Percentiles rank a stretch among this genome's conserved stretches.
Evolutionary conservation across 1,140 invertebrate species (phyloP).

Genomic region (fruit fly (Drosophila melanogaster)): DNA sequence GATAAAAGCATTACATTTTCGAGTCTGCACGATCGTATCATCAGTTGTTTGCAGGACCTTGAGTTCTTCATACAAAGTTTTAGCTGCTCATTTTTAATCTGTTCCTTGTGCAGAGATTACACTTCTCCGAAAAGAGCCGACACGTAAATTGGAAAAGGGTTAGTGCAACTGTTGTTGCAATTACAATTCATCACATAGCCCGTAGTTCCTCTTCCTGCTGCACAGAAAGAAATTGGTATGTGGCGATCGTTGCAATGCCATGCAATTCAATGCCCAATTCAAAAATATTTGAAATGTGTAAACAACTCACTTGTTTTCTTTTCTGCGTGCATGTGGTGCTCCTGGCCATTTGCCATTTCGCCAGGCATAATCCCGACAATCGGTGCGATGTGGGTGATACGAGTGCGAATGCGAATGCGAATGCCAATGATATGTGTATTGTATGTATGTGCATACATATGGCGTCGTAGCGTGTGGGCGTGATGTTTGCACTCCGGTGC

Average conservation of each 20-base stretch:
- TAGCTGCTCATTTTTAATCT: background rate
- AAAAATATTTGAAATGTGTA: background rate
- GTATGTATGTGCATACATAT: no score
- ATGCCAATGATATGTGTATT: background rate
- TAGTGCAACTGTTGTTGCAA: conserved; percentile 12
- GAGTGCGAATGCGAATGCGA: conserved; percentile 1
- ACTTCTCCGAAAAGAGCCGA: background rate
- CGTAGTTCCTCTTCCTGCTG: no score
- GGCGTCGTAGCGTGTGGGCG: background rate
- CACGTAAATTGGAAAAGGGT: background rate
- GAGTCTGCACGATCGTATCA: no score
- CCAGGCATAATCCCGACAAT: conserved; percentile 26
- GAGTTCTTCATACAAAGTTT: background rate
- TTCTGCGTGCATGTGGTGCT: background rate
- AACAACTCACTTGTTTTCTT: background rate
- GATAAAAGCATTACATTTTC: background rate
- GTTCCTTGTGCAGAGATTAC: conserved; percentile 14
- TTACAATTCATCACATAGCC: conserved; percentile 14
- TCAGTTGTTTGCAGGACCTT: background rate
- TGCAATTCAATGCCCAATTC: no score
- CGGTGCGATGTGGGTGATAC: conserved; percentile 27
- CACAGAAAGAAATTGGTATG: background rate
- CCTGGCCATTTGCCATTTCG: conserved; percentile 19
- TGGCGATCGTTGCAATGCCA: background rate
- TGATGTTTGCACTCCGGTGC: conserved; percentile 28